phyloP scores from a whole-genome alignment of 2,888 invertebrate species.

The Andrena dorsata region DNA sequence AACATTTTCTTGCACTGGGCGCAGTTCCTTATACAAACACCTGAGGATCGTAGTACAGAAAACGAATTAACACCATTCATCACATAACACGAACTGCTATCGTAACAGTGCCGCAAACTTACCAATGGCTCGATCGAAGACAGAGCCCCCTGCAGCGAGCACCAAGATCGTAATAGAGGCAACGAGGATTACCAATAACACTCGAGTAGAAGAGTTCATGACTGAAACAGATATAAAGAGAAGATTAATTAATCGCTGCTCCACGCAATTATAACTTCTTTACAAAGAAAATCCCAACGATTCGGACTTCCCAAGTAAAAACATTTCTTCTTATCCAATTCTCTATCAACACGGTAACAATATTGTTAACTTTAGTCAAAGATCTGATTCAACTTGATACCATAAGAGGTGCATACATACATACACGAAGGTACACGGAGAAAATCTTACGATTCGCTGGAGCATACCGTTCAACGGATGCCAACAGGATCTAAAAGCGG shows the following conservation, averaged over 20 bases:
- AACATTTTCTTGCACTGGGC: constrained; percentile 96
- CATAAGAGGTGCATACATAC: not conserved
- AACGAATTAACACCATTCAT: not conserved
- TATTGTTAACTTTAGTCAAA: too few species aligned
- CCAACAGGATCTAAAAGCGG: constrained; percentile 24
- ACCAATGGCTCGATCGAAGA: constrained; percentile 61
- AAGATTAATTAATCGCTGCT: not conserved
- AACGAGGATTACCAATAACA: constrained; percentile 67
- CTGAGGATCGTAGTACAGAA: constrained; percentile 75
- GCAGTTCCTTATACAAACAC: constrained; percentile 93
- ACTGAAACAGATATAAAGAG: constrained; percentile 52
- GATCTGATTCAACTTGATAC: too few species aligned
- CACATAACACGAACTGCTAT: not conserved
- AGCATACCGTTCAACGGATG: constrained; percentile 2
- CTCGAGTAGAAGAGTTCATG: constrained; percentile 65
- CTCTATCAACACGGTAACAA: too few species aligned
- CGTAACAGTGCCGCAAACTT: constrained; percentile 9
- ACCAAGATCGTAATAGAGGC: constrained; percentile 61
- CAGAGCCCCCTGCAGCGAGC: constrained; percentile 57
- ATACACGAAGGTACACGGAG: not conserved
- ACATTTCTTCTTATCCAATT: too few species aligned
- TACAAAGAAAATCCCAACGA: not conserved
- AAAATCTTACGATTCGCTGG: not conserved
- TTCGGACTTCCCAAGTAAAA: too few species aligned
- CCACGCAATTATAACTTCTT: not conserved